Evolutionary conservation across 2,888 invertebrate genomes (phyloP).

Genomic region (Eupithecia exiguata): DNA sequence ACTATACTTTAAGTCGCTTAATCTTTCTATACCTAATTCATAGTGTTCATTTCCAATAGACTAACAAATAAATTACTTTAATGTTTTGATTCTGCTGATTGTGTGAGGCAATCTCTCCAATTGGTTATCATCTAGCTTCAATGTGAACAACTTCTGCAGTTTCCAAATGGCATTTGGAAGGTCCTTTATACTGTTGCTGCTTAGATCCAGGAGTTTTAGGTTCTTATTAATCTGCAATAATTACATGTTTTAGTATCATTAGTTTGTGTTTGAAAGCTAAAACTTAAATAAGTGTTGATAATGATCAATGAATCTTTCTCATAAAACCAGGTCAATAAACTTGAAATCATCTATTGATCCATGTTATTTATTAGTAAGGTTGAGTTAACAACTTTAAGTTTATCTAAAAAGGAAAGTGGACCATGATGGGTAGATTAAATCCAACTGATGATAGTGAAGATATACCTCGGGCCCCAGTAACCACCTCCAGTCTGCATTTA

Average conservation of each 20-base stretch:
- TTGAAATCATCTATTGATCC: neutral
- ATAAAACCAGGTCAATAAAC: neutral
- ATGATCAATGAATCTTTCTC: neutral
- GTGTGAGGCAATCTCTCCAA: conserved; percentile 85
- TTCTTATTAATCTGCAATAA: conserved; percentile 71
- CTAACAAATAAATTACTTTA: conserved; percentile 67
- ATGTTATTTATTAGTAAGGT: no score
- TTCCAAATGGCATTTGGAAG: conserved; percentile 87
- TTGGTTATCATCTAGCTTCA: conserved; percentile 86
- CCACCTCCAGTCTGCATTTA: conserved; percentile 86
- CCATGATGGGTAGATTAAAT: neutral
- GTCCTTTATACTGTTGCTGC: conserved; percentile 80
- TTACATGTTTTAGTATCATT: neutral
- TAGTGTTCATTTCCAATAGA: no score
- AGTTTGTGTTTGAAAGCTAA: neutral
- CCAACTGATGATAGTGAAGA: neutral
- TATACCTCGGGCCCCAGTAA: conserved; percentile 76
- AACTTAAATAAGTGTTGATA: neutral
- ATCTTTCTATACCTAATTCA: no score
- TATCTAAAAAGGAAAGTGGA: conserved; percentile 7
- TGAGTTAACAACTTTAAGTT: neutral
- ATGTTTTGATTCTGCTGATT: conserved; percentile 83
- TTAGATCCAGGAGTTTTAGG: conserved; percentile 86
- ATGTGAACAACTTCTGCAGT: conserved; percentile 83
- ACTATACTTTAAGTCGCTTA: neutral